Base-by-base conservation (phyloP, 2,888 invertebrate species). In the Elysia crispata region DNA sequence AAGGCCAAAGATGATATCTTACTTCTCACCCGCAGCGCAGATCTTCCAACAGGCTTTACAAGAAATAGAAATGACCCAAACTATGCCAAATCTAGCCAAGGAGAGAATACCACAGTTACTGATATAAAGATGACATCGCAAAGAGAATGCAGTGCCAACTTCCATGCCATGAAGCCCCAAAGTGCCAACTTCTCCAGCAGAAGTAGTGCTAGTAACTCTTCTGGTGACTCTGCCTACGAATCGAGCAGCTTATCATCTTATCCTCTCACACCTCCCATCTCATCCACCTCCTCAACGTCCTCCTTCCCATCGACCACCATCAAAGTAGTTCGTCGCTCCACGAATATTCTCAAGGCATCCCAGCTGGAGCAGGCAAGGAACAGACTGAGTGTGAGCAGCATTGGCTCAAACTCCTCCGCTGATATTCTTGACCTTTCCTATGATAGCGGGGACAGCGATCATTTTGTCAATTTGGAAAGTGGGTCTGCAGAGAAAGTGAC, bases 341-440 rank as follows among this genome's bases (percentile, higher is more conserved):
- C 86, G 41, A 87, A 90, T 18, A 91, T 90, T 77, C 83, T 90
- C 31, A 77, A 64, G 30, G 74, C 23, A 28, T 72, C 77, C 13
- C 70, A 62, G 31, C 13, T 77, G 30, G 83, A 84, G 15, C 89
- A 89, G 23, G 83, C 88, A 6, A 85, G 86, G 64, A 90, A 90
- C 83, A 83, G 91, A 25, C 85, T 89, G 30, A 90, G 90, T 81
- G 83, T 88, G 13, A 88, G 90, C 81, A 91, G 90, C 76, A 83
- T 86, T 23, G 88, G 90, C 15, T 91, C 91, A 15, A 90, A 90
- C 80, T 91, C 91, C 0, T 91, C 91, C 0, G 89, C 89, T 28
- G 91, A 91, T 81, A 87, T 91, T 79, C 85, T 91, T 23, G 89
- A 91, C 83, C 89, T 91, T 82, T 90, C 90, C 0, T 91, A 90